These are phyloP conservation scores for Megaptera novaeangliae DNA, from an alignment of 2,113 vertebrate genomes.

Conservation along the genomic window DNA sequence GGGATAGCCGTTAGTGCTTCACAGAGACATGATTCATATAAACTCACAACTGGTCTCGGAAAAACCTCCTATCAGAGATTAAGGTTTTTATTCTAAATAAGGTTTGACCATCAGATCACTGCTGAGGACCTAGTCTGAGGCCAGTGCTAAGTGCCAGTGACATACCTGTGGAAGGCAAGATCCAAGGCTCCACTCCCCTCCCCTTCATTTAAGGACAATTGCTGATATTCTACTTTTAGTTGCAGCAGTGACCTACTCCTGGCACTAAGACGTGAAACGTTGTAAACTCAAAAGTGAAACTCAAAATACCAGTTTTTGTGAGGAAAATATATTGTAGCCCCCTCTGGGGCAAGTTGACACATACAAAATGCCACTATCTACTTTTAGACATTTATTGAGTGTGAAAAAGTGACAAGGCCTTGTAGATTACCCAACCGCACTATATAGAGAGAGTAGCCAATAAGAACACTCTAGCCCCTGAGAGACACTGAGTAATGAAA, in stretches of 20 bases:
- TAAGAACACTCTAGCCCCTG: background rate
- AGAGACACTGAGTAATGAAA: background rate
- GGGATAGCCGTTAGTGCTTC: background rate
- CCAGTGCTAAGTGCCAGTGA: background rate
- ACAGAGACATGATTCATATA: background rate
- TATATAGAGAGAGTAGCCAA: background rate
- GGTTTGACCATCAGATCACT: background rate
- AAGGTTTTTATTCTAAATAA: background rate
- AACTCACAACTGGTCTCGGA: background rate
- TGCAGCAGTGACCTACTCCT: background rate
- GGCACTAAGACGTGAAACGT: background rate
- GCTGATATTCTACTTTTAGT: background rate
- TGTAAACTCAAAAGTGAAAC: background rate
- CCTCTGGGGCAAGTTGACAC: background rate
- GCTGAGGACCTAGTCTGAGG: background rate
- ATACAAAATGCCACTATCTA: background rate
- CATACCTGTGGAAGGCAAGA: background rate
- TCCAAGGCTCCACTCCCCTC: accelerated
- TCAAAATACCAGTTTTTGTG: background rate
- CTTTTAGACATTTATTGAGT: background rate
- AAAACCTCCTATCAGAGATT: background rate
- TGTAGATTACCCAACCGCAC: background rate
- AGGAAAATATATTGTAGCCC: background rate
- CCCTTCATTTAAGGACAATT: background rate
- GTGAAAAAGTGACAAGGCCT: background rate